phyloP scores from a whole-genome alignment of 37 sponge, comb jelly and placozoan species.

The Axinella damicornis region DNA sequence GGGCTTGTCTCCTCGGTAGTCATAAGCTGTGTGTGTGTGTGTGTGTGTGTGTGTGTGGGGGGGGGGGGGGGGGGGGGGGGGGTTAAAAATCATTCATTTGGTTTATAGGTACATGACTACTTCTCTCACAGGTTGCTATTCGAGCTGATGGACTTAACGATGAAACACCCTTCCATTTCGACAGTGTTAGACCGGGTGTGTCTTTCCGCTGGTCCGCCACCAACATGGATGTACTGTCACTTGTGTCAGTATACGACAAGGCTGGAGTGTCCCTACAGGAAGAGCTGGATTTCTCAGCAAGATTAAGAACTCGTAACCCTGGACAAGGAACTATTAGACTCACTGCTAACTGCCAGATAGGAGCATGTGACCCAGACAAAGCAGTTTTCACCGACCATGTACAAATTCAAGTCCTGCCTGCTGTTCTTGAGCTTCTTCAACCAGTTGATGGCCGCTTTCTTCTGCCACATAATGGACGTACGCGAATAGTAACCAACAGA shows the following conservation, averaged over 20 bases:
- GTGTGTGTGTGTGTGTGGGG: no score
- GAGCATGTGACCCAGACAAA: constrained; percentile 61
- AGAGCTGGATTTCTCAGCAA: constrained; percentile 75
- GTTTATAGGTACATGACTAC: not conserved
- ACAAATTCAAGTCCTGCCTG: constrained; percentile 63
- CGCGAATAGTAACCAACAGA: constrained; percentile 75
- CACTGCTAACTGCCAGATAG: constrained; percentile 53
- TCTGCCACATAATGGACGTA: constrained; percentile 71
- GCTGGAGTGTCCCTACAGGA: constrained; percentile 76
- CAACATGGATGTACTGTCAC: constrained; percentile 82
- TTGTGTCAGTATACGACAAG: constrained; percentile 78
- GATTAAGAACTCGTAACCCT: constrained; percentile 64
- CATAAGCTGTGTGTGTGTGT: no score
- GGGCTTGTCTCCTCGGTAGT: no score
- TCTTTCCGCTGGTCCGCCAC: constrained; percentile 80
- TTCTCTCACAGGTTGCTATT: constrained; percentile 53
- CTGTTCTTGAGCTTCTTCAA: constrained; percentile 50
- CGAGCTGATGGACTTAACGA: constrained; percentile 67
- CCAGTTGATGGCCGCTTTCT: constrained; percentile 72
- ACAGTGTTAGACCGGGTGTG: constrained; percentile 48
- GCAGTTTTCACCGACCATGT: constrained; percentile 70
- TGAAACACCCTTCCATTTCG: constrained; percentile 89
- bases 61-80: not conserved
- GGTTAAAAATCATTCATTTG: not conserved
- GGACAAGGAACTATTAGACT: constrained; percentile 56